Conservation (phyloP, 2,888 invertebrate genomes). For the Osedax frankpressi region DNA sequence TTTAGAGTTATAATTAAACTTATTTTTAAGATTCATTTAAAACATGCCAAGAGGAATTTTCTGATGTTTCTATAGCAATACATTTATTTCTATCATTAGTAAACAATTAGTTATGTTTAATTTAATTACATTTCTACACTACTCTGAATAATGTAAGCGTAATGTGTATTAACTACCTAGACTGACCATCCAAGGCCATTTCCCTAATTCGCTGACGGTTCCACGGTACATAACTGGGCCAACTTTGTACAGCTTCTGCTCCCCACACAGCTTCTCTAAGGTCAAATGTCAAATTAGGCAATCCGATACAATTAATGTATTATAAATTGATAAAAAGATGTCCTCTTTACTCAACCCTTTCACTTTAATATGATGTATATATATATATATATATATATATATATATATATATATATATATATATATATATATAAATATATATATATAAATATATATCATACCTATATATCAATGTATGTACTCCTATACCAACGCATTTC, state of each 20-base stretch:
- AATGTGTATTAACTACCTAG: background rate
- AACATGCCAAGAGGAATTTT: no score
- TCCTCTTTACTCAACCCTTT: no score
- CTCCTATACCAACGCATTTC: no score
- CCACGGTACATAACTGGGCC: background rate
- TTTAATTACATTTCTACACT: background rate
- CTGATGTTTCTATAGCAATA: no score
- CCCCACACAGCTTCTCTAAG: background rate
- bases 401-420: background rate
- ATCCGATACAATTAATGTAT: no score
- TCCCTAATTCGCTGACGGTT: background rate
- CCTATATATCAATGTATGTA: background rate
- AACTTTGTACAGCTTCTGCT: background rate
- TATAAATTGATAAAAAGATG: no score
- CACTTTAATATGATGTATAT: background rate
- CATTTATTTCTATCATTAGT: no score
- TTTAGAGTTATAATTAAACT: no score
- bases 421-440: background rate
- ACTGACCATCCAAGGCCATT: background rate
- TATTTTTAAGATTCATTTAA: no score
- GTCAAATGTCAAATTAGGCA: no score
- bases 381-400: background rate
- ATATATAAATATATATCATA: background rate
- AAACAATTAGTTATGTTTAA: no score
- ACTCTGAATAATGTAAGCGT: background rate